phyloP scores from a whole-genome alignment of 2,888 invertebrate genomes.

The Dryobotodes eremita region DNA sequence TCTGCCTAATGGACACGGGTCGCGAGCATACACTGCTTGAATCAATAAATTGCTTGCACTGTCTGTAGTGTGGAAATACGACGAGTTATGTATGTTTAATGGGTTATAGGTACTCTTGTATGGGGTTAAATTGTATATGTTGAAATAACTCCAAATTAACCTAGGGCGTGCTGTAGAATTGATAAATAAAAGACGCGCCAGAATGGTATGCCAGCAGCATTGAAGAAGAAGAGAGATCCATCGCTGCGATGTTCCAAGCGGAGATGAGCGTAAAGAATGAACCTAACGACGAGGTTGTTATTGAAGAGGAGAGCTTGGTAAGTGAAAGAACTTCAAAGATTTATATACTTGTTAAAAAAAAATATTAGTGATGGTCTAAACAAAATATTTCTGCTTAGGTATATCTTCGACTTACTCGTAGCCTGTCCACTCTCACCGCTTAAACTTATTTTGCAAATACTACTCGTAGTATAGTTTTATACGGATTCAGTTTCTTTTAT shows the following conservation, averaged over 20 bases:
- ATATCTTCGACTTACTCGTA: too few relatives aligned
- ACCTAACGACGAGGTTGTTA: slow-evolving; percentile 88
- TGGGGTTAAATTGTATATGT: too few relatives aligned
- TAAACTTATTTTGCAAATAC: too few relatives aligned
- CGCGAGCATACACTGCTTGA: slow-evolving; percentile 26
- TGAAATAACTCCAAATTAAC: neutral
- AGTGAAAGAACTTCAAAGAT: slow-evolving; percentile 48
- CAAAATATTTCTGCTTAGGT: too few relatives aligned
- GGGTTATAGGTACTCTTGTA: neutral
- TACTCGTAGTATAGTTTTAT: too few relatives aligned
- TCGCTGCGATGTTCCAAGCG: slow-evolving; percentile 92
- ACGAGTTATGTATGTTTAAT: neutral
- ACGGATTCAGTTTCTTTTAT: neutral
- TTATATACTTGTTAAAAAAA: neutral
- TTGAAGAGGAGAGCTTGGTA: slow-evolving; percentile 89
- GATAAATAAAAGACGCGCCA: slow-evolving; percentile 85
- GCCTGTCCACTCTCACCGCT: too few relatives aligned
- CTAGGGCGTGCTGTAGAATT: neutral
- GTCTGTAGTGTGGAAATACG: neutral
- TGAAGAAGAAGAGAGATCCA: slow-evolving; percentile 92
- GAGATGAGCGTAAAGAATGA: slow-evolving; percentile 94
- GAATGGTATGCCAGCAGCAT: slow-evolving; percentile 93
- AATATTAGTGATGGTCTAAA: neutral
- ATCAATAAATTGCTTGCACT: slow-evolving; percentile 37
- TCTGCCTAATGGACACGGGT: slow-evolving; percentile 70